Evolutionary conservation across 2,888 invertebrate genomes (phyloP), one percentile per base, ranked within the genome.

Genomic region (Embidobia sp.): DNA sequence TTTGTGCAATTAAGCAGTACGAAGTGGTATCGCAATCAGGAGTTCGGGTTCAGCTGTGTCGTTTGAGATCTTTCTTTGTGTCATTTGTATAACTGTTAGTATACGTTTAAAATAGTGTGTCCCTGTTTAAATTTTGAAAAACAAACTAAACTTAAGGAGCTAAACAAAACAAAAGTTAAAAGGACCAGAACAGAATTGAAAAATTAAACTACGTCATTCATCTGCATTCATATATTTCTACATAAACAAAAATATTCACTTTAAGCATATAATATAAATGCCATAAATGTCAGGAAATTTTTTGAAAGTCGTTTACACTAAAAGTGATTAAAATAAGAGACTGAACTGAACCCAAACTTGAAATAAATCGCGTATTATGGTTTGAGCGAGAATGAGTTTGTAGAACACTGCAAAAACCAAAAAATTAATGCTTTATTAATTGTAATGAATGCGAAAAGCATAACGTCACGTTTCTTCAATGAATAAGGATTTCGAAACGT

Each of bases 341-440:
- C 4, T 22, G 16, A 6, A 48, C 13, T 48, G 37, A 66, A 66
- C 27, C 46, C 10, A 29, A 66, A 29, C 16, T 13, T 63, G n/a
- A 5, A 37, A 63, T n/a, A 27, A 13, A 19, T 15, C n/a, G n/a
- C n/a, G n/a, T 27, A 27, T 46, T 55, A 51, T 40, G 53, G 26
- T 44, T 59, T 49, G 40, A 67, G 69, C 48, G 57, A 59, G 49
- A 33, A 59, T 69, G 69, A 40, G 18, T 59, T 59, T 59, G 13
- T 53, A 53, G 51, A 33, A 40, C 26, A 31, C 11, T 53, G 16
- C 18, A 46, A 82, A n/a, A 83, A 79, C 82, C 82, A 64, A 84
- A 84, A 82, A 84, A 74, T 51, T 16, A 78, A 79, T 80, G 84
- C 84, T 84, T 84, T 84, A 81, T 49, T 81, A 80, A 83, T 81